These are phyloP conservation scores for Micrastur ruficollis DNA, from an alignment of 2,797 vertebrate genomes.

Conservation along the genomic window DNA sequence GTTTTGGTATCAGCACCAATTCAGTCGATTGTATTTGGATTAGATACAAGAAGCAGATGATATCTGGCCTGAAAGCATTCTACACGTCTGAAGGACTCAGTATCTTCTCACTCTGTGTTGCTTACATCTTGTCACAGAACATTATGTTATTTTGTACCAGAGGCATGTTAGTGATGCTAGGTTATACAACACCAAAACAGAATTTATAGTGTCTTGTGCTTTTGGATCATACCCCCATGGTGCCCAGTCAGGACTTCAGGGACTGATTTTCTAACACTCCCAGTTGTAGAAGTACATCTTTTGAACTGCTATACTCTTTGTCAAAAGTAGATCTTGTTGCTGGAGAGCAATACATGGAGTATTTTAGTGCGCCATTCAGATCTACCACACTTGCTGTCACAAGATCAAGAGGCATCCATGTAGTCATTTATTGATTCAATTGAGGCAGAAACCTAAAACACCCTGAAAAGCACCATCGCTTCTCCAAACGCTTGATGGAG, in stretches of 20 bases:
- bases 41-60: constrained; percentile 35
- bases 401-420: background rate
- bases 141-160: constrained; percentile 10
- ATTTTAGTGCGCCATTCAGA: background rate
- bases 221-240: background rate
- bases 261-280: background rate
- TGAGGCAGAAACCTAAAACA: background rate
- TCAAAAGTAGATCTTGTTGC: background rate
- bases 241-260: background rate
- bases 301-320: background rate
- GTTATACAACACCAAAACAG: background rate
- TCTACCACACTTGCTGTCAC: background rate
- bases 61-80: constrained; percentile 60
- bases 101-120: background rate
- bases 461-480: background rate
- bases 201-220: background rate
- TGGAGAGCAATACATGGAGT: background rate
- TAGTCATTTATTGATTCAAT: background rate
- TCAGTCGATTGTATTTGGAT: constrained; percentile 14
- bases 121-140: constrained; percentile 27
- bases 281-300: background rate
- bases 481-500: background rate
- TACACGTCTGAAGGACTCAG: constrained; percentile 27
- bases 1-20: background rate
- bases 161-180: background rate